A percentile compares a stretch with the other conserved stretches of the same genome.
These are phyloP conservation scores for Zaprionus davidi DNA, from an alignment of 1,140 invertebrate species.

Conservation along the genomic window DNA sequence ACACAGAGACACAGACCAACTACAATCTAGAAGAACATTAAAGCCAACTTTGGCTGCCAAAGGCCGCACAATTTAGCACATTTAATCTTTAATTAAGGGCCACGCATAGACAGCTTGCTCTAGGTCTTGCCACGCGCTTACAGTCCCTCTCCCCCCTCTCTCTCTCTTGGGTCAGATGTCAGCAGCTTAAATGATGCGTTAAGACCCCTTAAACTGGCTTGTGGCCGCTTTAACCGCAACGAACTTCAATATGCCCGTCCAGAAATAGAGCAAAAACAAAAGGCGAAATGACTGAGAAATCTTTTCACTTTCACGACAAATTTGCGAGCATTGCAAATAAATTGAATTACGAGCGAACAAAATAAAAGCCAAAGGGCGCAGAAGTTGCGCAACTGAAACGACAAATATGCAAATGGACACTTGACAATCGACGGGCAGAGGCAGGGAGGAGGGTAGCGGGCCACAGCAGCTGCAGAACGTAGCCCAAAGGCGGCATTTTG, in stretches of 20 bases:
- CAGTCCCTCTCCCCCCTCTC: background rate
- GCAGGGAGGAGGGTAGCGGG: background rate
- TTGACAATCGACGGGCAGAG: constrained; percentile 42
- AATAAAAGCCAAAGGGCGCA: constrained; percentile 37
- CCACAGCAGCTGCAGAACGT: constrained; percentile 25
- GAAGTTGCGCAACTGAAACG: constrained; percentile 46
- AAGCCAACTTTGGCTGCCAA: constrained; percentile 49
- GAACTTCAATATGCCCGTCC: constrained; percentile 28
- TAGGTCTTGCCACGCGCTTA: constrained; percentile 16
- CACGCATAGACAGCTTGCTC: constrained; percentile 37
- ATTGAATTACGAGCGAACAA: constrained; percentile 44
- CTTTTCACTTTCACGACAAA: constrained; percentile 29
- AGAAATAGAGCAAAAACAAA: constrained; percentile 48
- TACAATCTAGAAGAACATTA: constrained; percentile 45
- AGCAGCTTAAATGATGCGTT: constrained; percentile 78
- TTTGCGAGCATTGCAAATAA: constrained; percentile 52
- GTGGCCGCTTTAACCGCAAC: constrained; percentile 49
- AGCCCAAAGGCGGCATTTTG: constrained; percentile 36
- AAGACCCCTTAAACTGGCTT: constrained; percentile 70
- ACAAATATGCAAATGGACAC: constrained; percentile 61
- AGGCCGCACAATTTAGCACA: constrained; percentile 64
- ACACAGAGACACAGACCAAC: constrained; percentile 13
- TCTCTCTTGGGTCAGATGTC: constrained; percentile 29
- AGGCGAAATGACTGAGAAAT: constrained; percentile 38
- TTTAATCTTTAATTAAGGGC: constrained; percentile 78